Evolutionary conservation across 2,113 vertebrate species (phyloP).

Genomic region (Rhinopomastus cyanomelas): DNA sequence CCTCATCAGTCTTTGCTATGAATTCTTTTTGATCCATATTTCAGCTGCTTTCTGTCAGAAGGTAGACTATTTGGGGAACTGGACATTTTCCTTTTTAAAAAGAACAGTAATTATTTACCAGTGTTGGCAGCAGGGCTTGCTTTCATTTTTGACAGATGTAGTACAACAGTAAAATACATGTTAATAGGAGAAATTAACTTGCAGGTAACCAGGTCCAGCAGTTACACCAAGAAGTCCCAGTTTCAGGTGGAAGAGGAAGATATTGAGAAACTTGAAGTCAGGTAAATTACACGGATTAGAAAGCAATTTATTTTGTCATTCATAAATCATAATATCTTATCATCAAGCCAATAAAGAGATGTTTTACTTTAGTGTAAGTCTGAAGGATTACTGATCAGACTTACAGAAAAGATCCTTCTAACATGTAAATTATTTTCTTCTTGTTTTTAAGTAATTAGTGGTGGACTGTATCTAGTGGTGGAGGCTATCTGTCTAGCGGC

Average conservation of each 20-base stretch:
- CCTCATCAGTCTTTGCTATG: neutral
- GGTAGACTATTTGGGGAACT: neutral
- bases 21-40: neutral
- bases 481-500: neutral
- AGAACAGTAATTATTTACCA: neutral
- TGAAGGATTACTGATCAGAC: neutral
- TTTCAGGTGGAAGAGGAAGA: slow-evolving; percentile 98
- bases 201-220: slow-evolving; percentile 93
- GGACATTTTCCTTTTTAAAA: neutral
- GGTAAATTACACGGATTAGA: slow-evolving; percentile 74
- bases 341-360: neutral
- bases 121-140: neutral
- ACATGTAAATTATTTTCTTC: neutral
- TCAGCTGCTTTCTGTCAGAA: neutral
- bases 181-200: slow-evolving; percentile 55
- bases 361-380: neutral
- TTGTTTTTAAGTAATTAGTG: neutral
- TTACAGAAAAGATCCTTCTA: neutral
- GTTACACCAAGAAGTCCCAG: slow-evolving; percentile 93
- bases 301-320: neutral
- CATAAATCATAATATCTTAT: neutral
- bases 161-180: neutral
- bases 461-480: neutral
- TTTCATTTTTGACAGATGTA: neutral
- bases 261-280: slow-evolving; percentile 97